These are phyloP conservation scores for Cygnus olor DNA, from an alignment of 2,797 vertebrate species.

Conservation along the genomic window DNA sequence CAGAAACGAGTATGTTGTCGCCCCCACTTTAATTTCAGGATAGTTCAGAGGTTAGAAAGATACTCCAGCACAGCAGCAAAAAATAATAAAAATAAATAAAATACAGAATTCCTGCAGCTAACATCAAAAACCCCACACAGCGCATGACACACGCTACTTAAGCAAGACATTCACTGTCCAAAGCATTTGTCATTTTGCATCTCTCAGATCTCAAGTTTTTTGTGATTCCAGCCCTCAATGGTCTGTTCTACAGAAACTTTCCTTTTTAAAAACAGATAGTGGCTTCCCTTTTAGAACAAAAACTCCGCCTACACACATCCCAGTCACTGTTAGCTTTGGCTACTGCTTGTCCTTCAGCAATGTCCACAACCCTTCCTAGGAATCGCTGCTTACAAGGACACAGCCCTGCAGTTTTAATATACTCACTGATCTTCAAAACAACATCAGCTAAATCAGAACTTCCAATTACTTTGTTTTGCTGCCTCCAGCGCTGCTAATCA, in stretches of 20 bases:
- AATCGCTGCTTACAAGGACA: not conserved
- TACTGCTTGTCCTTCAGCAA: accelerated
- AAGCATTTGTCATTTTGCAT: not conserved
- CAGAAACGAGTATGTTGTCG: not conserved
- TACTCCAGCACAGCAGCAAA: not conserved
- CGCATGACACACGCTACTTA: not conserved
- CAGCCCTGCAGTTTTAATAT: not conserved
- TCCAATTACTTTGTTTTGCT: not conserved
- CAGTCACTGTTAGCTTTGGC: not conserved
- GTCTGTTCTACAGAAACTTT: not conserved
- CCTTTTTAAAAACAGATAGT: not conserved
- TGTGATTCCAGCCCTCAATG: not conserved
- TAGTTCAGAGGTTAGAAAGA: not conserved
- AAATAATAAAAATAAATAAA: too few species aligned
- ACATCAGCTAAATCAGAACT: not conserved
- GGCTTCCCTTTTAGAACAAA: not conserved
- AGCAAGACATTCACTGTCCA: not conserved
- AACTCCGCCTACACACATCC: accelerated
- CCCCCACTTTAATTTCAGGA: not conserved
- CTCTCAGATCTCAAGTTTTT: not conserved
- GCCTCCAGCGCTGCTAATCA: not conserved
- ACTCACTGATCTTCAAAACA: not conserved
- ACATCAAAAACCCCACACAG: not conserved
- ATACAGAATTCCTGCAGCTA: not conserved
- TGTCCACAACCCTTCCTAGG: not conserved